These are phyloP conservation scores for Brachystomella parvula DNA, from an alignment of 1,140 invertebrate genomes.

Conservation along the genomic window DNA sequence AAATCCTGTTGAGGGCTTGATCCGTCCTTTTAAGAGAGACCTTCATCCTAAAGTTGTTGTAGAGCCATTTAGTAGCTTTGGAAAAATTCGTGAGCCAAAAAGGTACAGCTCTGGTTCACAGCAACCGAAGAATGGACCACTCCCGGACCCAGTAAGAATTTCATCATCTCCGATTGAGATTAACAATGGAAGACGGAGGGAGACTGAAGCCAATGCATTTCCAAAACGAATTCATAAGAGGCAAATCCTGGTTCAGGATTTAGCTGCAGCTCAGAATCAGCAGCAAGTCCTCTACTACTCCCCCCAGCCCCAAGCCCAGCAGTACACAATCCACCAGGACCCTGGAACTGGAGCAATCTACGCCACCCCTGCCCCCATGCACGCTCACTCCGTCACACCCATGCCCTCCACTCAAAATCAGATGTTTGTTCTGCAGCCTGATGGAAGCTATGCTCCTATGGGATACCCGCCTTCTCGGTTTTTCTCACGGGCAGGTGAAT, in stretches of 20 bases:
- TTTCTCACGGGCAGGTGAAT: not conserved
- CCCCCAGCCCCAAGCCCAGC: not conserved
- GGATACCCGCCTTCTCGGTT: conserved; percentile 1
- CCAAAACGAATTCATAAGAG: not conserved
- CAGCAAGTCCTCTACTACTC: not conserved
- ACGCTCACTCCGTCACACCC: not conserved
- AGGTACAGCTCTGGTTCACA: not conserved
- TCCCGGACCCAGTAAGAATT: conserved; percentile 24
- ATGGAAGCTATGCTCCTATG: conserved; percentile 21
- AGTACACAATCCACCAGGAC: not conserved
- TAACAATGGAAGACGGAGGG: conserved; percentile 3
- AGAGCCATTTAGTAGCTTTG: not conserved
- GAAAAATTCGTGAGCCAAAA: not conserved
- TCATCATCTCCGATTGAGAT: conserved; percentile 29
- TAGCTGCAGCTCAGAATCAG: not conserved
- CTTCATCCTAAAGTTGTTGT: not conserved
- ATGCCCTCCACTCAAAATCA: conserved; percentile 1
- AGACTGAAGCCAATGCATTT: not conserved
- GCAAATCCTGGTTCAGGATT: conserved; percentile 12
- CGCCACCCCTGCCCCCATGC: conserved; percentile 2
- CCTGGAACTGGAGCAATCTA: not conserved
- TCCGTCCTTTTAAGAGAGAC: not conserved
- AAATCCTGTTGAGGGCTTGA: not conserved
- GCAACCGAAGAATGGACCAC: not conserved
- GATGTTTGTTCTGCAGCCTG: conserved; percentile 27